phyloP scores from a whole-genome alignment of 1,140 invertebrate genomes.

The Apis cerana region DNA sequence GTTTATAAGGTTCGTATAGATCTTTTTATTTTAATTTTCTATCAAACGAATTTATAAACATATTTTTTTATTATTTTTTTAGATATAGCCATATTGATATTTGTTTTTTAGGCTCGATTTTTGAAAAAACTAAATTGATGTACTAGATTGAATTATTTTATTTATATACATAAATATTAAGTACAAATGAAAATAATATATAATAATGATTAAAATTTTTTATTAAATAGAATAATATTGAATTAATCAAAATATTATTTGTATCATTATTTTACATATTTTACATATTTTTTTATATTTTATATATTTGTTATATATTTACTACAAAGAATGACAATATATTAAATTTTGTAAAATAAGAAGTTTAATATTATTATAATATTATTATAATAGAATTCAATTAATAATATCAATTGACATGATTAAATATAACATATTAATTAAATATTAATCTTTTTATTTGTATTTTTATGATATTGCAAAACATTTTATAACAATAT shows the following conservation, averaged over 20 bases:
- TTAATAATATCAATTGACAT: no score
- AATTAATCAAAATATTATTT: not conserved
- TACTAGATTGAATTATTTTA: no score
- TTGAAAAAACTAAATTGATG: no score
- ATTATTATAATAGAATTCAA: not conserved
- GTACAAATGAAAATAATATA: not conserved
- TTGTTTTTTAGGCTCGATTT: not conserved
- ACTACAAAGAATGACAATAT: not conserved
- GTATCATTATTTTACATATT: not conserved
- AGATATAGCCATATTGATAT: not conserved
- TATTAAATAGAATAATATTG: not conserved
- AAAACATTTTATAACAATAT: not conserved
- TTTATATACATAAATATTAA: no score
- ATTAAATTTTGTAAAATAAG: no score
- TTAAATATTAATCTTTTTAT: not conserved
- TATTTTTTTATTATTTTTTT: not conserved
- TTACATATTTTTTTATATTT: not conserved
- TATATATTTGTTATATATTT: not conserved
- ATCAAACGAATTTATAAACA: not conserved
- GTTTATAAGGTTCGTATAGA: constrained; percentile 30
- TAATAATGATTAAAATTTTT: not conserved
- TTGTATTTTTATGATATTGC: not conserved
- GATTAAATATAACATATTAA: not conserved
- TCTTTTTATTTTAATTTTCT: not conserved
- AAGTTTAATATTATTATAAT: not conserved